These are phyloP conservation scores for Tapirus terrestris DNA, from an alignment of 2,113 vertebrate species.

Conservation along the genomic window DNA sequence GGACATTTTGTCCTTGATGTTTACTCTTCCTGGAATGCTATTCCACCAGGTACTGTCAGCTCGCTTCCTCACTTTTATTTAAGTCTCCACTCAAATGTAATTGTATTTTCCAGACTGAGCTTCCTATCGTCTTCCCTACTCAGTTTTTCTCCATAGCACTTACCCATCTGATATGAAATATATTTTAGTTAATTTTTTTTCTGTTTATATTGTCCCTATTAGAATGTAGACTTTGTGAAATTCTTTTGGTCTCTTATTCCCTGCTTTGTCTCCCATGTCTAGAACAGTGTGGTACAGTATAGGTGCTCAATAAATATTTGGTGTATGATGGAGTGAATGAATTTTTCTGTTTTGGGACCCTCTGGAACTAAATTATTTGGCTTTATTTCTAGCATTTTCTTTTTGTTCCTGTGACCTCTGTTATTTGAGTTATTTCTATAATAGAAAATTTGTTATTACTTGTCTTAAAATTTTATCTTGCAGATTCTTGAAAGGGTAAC, in stretches of 20 bases:
- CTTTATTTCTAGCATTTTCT: not conserved
- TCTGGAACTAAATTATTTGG: not conserved
- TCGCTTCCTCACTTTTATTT: not conserved
- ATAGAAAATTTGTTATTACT: not conserved
- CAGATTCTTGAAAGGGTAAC: not conserved
- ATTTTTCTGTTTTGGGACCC: not conserved
- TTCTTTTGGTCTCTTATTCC: not conserved
- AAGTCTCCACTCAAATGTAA: not conserved
- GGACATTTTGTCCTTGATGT: not conserved
- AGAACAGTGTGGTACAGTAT: not conserved
- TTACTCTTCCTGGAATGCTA: not conserved
- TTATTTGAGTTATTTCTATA: not conserved
- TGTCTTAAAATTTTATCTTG: slow-evolving; percentile 30
- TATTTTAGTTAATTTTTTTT: not conserved
- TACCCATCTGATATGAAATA: not conserved
- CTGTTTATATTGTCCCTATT: not conserved
- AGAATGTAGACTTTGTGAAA: not conserved
- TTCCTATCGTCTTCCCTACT: not conserved
- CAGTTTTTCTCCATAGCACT: not conserved
- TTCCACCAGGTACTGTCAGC: not conserved
- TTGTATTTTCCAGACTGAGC: not conserved
- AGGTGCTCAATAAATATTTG: not conserved
- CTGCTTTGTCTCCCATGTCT: not conserved
- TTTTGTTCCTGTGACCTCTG: not conserved
- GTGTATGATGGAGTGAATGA: not conserved